Conservation (phyloP, 2,888 invertebrate species). For the Drosophila rellima region DNA sequence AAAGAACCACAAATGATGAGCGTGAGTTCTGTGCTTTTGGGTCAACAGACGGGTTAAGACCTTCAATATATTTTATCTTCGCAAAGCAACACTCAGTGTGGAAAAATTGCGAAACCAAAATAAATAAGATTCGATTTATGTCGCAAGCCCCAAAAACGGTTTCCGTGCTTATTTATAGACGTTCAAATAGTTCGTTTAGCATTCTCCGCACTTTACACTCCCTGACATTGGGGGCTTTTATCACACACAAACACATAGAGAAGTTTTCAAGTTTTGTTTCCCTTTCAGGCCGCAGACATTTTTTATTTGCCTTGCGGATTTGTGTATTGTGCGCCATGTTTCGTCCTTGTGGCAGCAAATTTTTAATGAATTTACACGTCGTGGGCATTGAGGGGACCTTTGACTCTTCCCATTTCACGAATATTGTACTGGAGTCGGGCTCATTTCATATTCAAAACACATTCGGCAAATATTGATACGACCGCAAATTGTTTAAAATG, state of each 20-base stretch:
- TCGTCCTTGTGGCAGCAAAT: conserved; percentile 65
- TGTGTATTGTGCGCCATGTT: conserved; percentile 66
- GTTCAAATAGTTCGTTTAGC: conserved; percentile 75
- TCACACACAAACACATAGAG: conserved; percentile 42
- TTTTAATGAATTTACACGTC: conserved; percentile 79
- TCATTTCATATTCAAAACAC: conserved; percentile 80
- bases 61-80: conserved; percentile 79
- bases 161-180: conserved; percentile 75
- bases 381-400: conserved; percentile 22
- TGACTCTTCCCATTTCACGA: conserved; percentile 10
- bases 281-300: conserved; percentile 71
- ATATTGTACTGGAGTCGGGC: conserved; percentile 16
- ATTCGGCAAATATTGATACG: conserved; percentile 79
- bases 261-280: conserved; percentile 30
- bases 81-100: conserved; percentile 67
- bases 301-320: conserved; percentile 76
- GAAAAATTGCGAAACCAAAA: conserved; percentile 74
- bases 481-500: conserved; percentile 77
- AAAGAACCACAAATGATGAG: conserved; percentile 60
- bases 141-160: conserved; percentile 52
- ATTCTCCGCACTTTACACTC: conserved; percentile 23
- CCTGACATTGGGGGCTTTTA: conserved; percentile 50
- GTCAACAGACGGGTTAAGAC: conserved; percentile 61
- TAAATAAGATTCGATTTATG: conserved; percentile 82
- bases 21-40: conserved; percentile 35